phyloP scores from a whole-genome alignment of 2,888 invertebrate species.

The Meteorus cinctellus region DNA sequence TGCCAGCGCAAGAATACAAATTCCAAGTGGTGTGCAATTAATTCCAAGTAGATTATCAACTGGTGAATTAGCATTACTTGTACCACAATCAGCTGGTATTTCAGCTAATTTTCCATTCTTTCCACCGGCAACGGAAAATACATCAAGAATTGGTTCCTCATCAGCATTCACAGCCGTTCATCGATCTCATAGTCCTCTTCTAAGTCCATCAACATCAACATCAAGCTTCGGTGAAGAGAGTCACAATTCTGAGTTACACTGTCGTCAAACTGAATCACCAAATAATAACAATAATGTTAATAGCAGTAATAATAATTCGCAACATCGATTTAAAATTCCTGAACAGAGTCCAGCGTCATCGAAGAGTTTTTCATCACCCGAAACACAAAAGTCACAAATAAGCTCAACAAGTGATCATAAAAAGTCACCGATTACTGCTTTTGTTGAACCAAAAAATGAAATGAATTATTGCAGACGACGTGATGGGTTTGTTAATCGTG shows the following conservation, averaged over 20 bases:
- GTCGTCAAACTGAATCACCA: conserved; percentile 62
- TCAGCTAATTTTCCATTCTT: conserved; percentile 75
- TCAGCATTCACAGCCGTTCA: conserved; percentile 73
- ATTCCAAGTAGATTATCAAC: conserved; percentile 80
- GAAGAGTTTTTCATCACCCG: conserved; percentile 65
- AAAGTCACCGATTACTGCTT: conserved; percentile 59
- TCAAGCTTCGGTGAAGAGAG: conserved; percentile 79
- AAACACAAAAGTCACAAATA: conserved; percentile 69
- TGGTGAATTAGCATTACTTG: conserved; percentile 80
- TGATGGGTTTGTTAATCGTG: conserved; percentile 46
- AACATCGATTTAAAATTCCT: conserved; percentile 63
- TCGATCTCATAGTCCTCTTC: conserved; percentile 79
- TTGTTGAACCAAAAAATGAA: conserved; percentile 57
- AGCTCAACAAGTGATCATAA: conserved; percentile 66
- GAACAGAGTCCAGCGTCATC: conserved; percentile 62
- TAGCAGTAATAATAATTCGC: conserved; percentile 37
- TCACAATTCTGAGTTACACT: conserved; percentile 72
- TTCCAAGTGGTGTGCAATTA: conserved; percentile 78
- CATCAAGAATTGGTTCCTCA: conserved; percentile 60
- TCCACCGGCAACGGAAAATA: conserved; percentile 65
- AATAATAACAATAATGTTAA: conserved; percentile 37
- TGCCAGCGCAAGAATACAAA: conserved; percentile 76
- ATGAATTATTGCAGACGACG: conserved; percentile 39
- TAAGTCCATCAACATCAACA: conserved; percentile 83
- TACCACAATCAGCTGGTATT: conserved; percentile 75